Evolutionary conservation across 2,888 invertebrate species (phyloP).

Genomic region (Camptogramma bilineatum): DNA sequence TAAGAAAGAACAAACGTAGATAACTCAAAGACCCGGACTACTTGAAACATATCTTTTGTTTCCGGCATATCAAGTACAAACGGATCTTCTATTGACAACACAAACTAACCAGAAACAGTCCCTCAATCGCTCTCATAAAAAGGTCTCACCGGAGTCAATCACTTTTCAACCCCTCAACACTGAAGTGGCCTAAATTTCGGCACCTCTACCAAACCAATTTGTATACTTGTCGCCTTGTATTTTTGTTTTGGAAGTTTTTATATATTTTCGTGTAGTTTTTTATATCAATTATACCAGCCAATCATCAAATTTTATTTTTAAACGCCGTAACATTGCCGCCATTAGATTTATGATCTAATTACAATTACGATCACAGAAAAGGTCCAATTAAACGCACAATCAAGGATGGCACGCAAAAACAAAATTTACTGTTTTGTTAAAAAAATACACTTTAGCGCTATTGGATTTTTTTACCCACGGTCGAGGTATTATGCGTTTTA

Average conservation of each 20-base stretch:
- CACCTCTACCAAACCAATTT: slow-evolving; percentile 29
- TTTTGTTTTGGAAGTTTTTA: background rate
- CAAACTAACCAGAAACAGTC: slow-evolving; percentile 20
- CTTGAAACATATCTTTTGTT: background rate
- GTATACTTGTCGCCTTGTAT: slow-evolving; percentile 37
- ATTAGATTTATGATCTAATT: slow-evolving; percentile 28
- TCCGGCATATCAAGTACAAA: background rate
- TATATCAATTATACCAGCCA: background rate
- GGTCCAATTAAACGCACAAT: slow-evolving; percentile 34
- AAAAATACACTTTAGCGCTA: slow-evolving; percentile 28
- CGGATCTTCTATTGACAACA: slow-evolving; percentile 25
- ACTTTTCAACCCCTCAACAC: slow-evolving; percentile 42
- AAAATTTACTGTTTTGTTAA: slow-evolving; percentile 24
- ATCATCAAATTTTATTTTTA: slow-evolving; percentile 1
- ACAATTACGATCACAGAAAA: slow-evolving; percentile 33
- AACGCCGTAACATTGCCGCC: slow-evolving; percentile 4
- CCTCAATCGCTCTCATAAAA: slow-evolving; percentile 31
- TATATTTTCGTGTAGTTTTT: background rate
- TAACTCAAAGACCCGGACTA: background rate
- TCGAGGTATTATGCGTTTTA: slow-evolving; percentile 23
- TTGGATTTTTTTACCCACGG: slow-evolving; percentile 22
- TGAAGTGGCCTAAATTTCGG: slow-evolving; percentile 53
- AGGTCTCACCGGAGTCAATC: slow-evolving; percentile 49
- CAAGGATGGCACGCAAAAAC: slow-evolving; percentile 34
- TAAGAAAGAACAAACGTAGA: too few species aligned